phyloP scores from a whole-genome alignment of 1,140 invertebrate species.

The Himalopsyche phryganea region DNA sequence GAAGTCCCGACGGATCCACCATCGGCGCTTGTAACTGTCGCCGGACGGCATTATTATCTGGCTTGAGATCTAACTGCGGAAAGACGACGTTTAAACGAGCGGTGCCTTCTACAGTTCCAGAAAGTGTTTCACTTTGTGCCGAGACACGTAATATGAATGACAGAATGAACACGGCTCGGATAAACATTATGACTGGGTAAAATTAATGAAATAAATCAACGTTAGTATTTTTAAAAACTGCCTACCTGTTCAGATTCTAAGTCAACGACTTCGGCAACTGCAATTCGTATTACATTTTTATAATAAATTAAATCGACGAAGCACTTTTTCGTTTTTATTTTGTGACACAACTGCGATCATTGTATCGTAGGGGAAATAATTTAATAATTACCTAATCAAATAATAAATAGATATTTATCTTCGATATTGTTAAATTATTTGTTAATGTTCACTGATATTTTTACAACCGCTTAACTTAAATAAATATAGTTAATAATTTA shows the following conservation, averaged over 20 bases:
- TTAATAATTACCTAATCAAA: too few relatives aligned
- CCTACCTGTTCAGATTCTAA: not conserved
- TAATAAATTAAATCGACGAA: too few relatives aligned
- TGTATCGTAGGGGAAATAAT: too few relatives aligned
- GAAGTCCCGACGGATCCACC: not conserved
- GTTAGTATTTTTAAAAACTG: not conserved
- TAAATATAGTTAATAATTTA: too few relatives aligned
- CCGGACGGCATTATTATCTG: not conserved
- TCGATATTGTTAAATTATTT: too few relatives aligned
- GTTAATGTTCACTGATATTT: too few relatives aligned
- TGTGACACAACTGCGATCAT: too few relatives aligned
- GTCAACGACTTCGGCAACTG: too few relatives aligned
- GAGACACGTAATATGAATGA: not conserved
- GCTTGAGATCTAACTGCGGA: conserved; percentile 16
- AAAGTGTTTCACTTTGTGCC: not conserved
- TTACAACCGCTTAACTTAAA: too few relatives aligned
- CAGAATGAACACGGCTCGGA: not conserved
- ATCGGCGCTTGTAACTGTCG: not conserved
- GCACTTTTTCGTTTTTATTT: too few relatives aligned
- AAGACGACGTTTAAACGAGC: conserved; percentile 25
- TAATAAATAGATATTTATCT: too few relatives aligned
- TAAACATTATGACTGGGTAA: conserved; percentile 5
- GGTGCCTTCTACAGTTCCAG: not conserved
- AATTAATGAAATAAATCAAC: not conserved
- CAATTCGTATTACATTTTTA: too few relatives aligned